A percentile compares a stretch with the other conserved stretches of the same genome.
Conservation (phyloP, 2,797 vertebrate species). For the Lepilemur ruficaudatus region DNA sequence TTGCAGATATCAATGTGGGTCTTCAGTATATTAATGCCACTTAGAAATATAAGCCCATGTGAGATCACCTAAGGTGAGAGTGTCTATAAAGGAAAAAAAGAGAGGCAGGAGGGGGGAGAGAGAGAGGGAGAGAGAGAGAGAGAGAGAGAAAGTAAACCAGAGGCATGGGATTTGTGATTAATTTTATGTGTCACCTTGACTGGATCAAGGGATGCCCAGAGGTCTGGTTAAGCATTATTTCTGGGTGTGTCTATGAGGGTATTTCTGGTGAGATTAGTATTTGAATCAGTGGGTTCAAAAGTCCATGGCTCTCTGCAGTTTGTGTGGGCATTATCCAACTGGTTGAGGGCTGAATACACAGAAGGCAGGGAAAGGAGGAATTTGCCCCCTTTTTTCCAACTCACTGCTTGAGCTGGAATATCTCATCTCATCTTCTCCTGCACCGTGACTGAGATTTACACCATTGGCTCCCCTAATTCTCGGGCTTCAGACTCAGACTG, state of each 20-base stretch:
- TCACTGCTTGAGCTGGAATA: not conserved
- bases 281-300: not conserved
- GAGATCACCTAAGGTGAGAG: not conserved
- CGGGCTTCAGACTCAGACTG: not conserved
- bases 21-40: not conserved
- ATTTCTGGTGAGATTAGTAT: not conserved
- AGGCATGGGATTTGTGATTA: not conserved
- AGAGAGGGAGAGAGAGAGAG: too few species aligned
- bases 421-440: not conserved
- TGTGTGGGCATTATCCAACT: not conserved
- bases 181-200: not conserved
- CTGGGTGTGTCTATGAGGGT: not conserved
- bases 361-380: too few species aligned
- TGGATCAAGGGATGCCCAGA: not conserved
- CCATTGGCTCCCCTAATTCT: not conserved
- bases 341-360: not conserved
- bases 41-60: not conserved
- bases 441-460: not conserved
- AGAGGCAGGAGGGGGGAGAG: too few species aligned
- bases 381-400: too few species aligned
- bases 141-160: not conserved
- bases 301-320: accelerated
- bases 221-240: not conserved
- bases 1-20: not conserved
- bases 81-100: not conserved